Evolutionary conservation across 2,113 vertebrate genomes (phyloP).

Genomic region (Xiphophorus couchianus): DNA sequence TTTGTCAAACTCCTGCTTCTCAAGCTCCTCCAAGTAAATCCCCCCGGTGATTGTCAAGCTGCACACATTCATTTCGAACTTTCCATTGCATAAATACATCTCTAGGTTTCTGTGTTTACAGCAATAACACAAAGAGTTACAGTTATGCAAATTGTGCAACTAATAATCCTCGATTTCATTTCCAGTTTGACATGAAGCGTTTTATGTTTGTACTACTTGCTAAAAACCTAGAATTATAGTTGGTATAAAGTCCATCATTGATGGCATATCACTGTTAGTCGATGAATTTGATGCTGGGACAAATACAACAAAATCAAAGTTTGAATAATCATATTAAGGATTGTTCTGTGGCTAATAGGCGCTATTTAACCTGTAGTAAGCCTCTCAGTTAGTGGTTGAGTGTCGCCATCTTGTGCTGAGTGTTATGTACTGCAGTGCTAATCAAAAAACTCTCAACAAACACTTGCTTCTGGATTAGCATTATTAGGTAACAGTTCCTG

Average conservation of each 20-base stretch:
- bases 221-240: background rate
- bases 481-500: background rate
- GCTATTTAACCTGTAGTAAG: too few species aligned
- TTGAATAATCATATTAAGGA: background rate
- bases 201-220: background rate
- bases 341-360: background rate
- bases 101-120: background rate
- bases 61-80: background rate
- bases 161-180: background rate
- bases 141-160: background rate
- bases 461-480: slow-evolving; percentile 4
- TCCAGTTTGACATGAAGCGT: background rate
- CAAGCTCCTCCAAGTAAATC: too few species aligned
- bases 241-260: background rate
- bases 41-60: background rate
- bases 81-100: background rate
- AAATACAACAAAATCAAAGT: background rate
- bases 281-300: background rate
- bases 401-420: background rate
- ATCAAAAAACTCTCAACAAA: background rate
- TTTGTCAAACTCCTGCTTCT: too few species aligned
- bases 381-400: background rate
- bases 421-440: background rate
- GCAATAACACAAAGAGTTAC: background rate
- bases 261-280: background rate